Evolutionary conservation across 2,797 vertebrate genomes (phyloP).

Genomic region (Smutsia gigantea): DNA sequence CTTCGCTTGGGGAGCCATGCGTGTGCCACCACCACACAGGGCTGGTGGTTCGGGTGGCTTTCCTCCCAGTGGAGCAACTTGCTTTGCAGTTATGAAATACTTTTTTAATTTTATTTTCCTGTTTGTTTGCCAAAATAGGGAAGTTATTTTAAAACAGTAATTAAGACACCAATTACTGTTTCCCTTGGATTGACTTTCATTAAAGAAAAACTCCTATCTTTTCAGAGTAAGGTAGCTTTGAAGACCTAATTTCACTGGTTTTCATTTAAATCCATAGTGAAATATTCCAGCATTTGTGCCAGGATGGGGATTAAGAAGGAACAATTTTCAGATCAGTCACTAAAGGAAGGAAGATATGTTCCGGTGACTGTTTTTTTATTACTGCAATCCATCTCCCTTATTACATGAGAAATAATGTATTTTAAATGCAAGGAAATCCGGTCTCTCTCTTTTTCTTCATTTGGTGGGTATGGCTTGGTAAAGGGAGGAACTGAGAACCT

Average conservation of each 20-base stretch:
- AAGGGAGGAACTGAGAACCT: neutral
- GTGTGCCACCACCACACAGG: fast-evolving
- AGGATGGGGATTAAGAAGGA: neutral
- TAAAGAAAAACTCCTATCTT: neutral
- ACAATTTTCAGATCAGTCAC: constrained; percentile 4
- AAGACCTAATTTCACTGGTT: constrained; percentile 6
- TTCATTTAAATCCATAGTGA: neutral
- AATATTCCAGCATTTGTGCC: neutral
- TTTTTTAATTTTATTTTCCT: neutral
- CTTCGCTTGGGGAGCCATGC: neutral
- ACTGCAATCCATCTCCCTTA: neutral
- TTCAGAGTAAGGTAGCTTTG: neutral
- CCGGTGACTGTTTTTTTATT: neutral
- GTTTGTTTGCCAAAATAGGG: constrained; percentile 20
- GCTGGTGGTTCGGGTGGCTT: too few relatives aligned
- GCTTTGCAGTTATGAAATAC: neutral
- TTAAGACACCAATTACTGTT: constrained; percentile 3
- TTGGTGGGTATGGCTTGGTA: neutral
- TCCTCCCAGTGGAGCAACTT: neutral
- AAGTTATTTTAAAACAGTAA: constrained; percentile 14
- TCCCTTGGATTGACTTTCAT: neutral
- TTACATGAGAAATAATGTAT: neutral
- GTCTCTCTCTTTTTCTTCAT: neutral
- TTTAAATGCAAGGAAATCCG: neutral
- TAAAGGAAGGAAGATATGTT: constrained; percentile 8